These are phyloP conservation scores for Hirundichthys speculiger DNA, from an alignment of 2,113 vertebrate genomes.

Conservation along the genomic window DNA sequence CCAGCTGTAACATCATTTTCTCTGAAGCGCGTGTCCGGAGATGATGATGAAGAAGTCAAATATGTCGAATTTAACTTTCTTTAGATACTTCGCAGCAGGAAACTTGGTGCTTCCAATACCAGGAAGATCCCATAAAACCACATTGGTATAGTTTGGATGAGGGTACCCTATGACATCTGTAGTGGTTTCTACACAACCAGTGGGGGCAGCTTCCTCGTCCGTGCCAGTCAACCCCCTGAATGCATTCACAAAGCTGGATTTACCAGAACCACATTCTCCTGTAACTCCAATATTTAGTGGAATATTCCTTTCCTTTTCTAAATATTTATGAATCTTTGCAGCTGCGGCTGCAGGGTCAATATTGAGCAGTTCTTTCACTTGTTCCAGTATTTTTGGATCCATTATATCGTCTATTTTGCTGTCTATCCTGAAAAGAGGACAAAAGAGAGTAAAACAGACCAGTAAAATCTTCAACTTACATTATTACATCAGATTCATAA, in stretches of 20 bases:
- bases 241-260: conserved; percentile 38
- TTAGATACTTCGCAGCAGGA: conserved; percentile 15
- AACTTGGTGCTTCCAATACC: conserved; percentile 24
- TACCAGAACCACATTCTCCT: conserved; percentile 26
- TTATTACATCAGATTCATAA: too few species aligned
- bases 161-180: not conserved
- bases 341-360: not conserved
- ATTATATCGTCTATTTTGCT: not conserved
- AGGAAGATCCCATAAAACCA: conserved; percentile 44
- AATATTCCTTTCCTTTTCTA: not conserved
- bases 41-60: conserved; percentile 58
- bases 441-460: too few species aligned
- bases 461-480: too few species aligned
- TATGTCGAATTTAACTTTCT: conserved; percentile 21
- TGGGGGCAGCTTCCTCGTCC: conserved; percentile 5
- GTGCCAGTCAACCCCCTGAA: not conserved
- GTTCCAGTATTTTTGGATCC: not conserved
- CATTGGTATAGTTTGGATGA: conserved; percentile 31
- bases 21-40: conserved; percentile 29
- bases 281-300: conserved; percentile 13
- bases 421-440: too few species aligned
- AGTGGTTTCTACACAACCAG: conserved; percentile 26
- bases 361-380: fast-evolving
- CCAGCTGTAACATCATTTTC: conserved; percentile 41
- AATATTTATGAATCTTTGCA: not conserved